phyloP scores from a whole-genome alignment of 1,140 invertebrate genomes.

The Stenopsyche tienmushanensis region DNA sequence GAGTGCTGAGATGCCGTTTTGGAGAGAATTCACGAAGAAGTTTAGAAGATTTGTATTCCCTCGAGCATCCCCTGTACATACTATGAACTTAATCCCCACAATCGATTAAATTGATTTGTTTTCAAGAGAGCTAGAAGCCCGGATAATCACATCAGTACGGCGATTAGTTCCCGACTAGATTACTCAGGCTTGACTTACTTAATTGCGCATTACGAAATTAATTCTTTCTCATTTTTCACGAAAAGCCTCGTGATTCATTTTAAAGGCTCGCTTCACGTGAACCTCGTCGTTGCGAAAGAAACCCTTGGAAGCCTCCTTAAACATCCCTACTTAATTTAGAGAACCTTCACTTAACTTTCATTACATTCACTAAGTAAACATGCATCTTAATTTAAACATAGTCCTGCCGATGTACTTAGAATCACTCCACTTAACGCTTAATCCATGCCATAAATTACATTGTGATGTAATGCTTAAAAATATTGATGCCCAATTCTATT shows the following conservation, averaged over 20 bases:
- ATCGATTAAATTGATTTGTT: slow-evolving; percentile 43
- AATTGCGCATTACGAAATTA: slow-evolving; percentile 41
- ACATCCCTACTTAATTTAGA: no score
- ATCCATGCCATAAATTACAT: no score
- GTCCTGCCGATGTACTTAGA: no score
- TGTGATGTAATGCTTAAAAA: no score
- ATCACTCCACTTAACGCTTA: no score
- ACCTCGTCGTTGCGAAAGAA: background rate
- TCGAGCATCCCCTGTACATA: background rate
- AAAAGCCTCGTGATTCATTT: slow-evolving; percentile 7
- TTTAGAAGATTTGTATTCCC: background rate
- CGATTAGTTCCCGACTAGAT: slow-evolving; percentile 40
- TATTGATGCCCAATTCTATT: no score
- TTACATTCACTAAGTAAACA: no score
- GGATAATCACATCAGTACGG: slow-evolving; percentile 42
- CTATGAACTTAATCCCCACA: slow-evolving; percentile 29
- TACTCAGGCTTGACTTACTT: slow-evolving; percentile 37
- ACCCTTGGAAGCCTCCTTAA: no score
- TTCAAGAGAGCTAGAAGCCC: slow-evolving; percentile 32
- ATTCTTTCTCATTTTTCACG: slow-evolving; percentile 39
- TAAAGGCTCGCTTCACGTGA: slow-evolving; percentile 5
- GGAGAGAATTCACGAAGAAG: background rate
- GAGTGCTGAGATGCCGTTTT: background rate
- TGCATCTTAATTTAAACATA: no score
- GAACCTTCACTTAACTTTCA: no score